Evolutionary conservation across 1,140 invertebrate genomes (phyloP), one percentile per base, ranked within the genome.

Genomic region (Lepidurus couesii): DNA sequence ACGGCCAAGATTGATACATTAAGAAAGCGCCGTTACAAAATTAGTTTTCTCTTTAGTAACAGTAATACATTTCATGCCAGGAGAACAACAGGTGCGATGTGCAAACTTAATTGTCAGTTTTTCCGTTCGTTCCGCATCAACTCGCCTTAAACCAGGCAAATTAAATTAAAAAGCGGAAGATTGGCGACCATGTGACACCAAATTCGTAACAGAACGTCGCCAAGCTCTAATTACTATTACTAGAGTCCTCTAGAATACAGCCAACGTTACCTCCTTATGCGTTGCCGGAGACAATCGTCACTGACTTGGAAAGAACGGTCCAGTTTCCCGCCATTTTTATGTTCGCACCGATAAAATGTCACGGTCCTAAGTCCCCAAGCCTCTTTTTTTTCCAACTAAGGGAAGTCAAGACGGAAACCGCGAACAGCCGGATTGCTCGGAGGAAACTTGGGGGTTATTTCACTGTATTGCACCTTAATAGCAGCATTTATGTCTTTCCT

Each of bases 321-420:
- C 53, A n/a, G 53, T 65, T 65, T 65, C 53, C 53, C 7, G 53
- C 21, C 53, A 65, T 65, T 65, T 65, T 16, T 7, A 13, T 13
- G 16, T 65, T 21, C 53, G 53, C 53, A 9, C 53, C 53, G 53
- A 65, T 65, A 65, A 65, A 65, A 65, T 65, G 53, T 65, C 53
- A 65, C 53, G 5, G 21, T 9, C 53, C 10, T 4, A 34, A 34
- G 34, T 34, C 34, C 26, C 3, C 34, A 34, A 34, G 34, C 34
- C 34, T 34, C 34, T 34, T 34, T 34, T 34, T 34, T 34, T 34
- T 34, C 34, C 34, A 34, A 34, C 34, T 34, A 34, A 3, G 34
- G 34, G 34, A 34, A 34, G 34, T 34, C 3, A 3, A 34, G 34
- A 34, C 34, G 34, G 34, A 34, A 34, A 34, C 34, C 34, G 34